Evolutionary conservation across 2,113 vertebrate species (phyloP), one percentile per base, ranked within the genome.

Genomic region (Hippocampus guttulatus): DNA sequence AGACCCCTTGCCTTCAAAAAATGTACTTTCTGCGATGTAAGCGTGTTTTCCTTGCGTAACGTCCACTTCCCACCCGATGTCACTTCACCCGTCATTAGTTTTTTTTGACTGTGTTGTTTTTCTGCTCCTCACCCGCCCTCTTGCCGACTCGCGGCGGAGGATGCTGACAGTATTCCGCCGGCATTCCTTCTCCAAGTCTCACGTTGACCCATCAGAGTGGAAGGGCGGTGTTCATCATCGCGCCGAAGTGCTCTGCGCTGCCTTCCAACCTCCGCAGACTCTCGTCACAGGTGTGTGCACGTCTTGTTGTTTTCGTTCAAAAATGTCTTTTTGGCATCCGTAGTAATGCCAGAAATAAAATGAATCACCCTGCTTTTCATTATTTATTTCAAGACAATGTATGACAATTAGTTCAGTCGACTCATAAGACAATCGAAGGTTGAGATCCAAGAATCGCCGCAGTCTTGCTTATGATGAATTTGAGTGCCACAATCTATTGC

Each of bases 161-260:
- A 78, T 75, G 74, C 82, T 95, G 75, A 92, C 92, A 51, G 88
- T 94, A 75, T 95, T 95, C 87, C 87, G 90, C 57, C 85, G 85
- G 67, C 90, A 78, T 30, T 90, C 85, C 12, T 87, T 92, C 85
- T 86, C 90, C 8, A 87, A 90, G 75, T 89, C 87, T 80, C 85
- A 75, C 43, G 83, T 91, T 62, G 80, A 90, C 69, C 89, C 92
- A 15, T 93, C 87, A 23, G 92, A 91, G 79, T 95, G 92, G 93
- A 88, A 88, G 54, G 93, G 93, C 40, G 92, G 88, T 5, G 65
- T 77, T n/a, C 65, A 81, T 38, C 92, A 91, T 70, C 60, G 0
- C 0, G 71, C 88, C 0, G 54, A 47, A 6, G 52, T 93, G 75
- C 77, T 93, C 66, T 84, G 83, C 51, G 93, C 90, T 6, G 91